Percentiles rank a stretch among this genome's conserved stretches.
Conservation (phyloP, 2,113 vertebrate genomes). For the Siniperca chuatsi region DNA sequence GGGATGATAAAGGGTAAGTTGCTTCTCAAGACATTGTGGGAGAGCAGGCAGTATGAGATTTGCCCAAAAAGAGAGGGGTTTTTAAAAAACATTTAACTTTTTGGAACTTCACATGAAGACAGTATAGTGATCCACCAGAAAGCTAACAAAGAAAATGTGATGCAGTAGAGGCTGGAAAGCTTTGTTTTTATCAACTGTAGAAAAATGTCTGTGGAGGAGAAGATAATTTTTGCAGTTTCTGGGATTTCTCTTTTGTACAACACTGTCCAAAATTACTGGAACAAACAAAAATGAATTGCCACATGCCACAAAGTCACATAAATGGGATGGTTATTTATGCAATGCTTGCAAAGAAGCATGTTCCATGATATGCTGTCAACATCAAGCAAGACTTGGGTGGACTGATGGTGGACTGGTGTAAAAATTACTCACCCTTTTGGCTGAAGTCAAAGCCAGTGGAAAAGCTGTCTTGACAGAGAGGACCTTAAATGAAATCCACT, state of each 20-base stretch:
- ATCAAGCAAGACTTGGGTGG: not conserved
- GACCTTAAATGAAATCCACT: conserved; percentile 39
- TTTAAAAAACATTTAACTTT: not conserved
- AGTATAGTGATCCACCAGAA: not conserved
- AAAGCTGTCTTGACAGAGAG: conserved; percentile 20
- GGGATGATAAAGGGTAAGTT: not conserved
- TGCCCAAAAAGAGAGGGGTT: not conserved
- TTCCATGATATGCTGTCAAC: not conserved
- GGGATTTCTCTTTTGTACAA: not conserved
- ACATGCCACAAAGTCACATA: not conserved
- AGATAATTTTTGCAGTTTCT: not conserved
- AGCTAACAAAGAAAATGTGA: not conserved
- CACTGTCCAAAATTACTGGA: not conserved
- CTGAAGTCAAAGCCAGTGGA: conserved; percentile 9
- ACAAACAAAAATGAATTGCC: not conserved
- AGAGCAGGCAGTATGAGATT: not conserved
- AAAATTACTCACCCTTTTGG: not conserved
- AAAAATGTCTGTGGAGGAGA: not conserved
- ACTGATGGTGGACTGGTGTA: not conserved
- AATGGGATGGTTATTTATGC: not conserved
- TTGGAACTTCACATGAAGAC: not conserved
- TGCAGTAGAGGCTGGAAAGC: not conserved
- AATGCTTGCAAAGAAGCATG: not conserved
- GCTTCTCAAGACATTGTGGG: not conserved
- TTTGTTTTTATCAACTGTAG: not conserved